These are phyloP conservation scores for Ciconia boyciana DNA, from an alignment of 2,113 vertebrate genomes.

Conservation along the genomic window DNA sequence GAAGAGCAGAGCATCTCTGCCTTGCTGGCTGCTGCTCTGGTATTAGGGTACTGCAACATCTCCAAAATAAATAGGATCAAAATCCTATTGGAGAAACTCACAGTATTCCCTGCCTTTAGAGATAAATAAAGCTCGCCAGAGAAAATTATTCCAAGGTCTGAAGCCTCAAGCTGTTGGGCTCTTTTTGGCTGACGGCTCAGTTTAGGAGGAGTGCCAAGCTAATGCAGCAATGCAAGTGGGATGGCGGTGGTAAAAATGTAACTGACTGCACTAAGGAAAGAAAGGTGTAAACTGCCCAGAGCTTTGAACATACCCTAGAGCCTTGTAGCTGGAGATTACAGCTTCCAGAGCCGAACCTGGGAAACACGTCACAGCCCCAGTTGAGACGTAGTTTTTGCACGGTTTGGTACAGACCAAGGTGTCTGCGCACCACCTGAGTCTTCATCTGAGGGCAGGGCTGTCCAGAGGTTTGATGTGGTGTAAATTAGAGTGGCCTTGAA, in stretches of 20 bases:
- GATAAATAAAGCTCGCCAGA: not conserved
- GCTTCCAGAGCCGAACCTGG: not conserved
- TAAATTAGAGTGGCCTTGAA: not conserved
- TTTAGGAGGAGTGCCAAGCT: not conserved
- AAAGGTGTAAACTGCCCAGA: not conserved
- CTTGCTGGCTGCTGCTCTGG: not conserved
- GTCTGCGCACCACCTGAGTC: not conserved
- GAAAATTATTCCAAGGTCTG: not conserved
- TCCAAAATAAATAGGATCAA: not conserved
- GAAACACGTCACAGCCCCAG: fast-evolving
- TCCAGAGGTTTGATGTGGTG: not conserved
- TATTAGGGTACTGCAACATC: not conserved
- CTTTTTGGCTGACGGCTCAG: not conserved
- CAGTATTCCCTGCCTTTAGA: not conserved
- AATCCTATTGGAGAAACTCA: not conserved
- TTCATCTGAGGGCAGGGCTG: not conserved
- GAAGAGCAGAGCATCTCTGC: not conserved
- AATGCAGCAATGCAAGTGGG: not conserved
- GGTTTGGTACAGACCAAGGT: not conserved
- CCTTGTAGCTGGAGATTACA: not conserved
- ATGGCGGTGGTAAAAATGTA: not conserved
- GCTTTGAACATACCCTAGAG: not conserved
- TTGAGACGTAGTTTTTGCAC: fast-evolving
- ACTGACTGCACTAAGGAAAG: no score
- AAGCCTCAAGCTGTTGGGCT: not conserved